phyloP scores from a whole-genome alignment of 2,888 invertebrate genomes.

The Nymphalis polychloros region DNA sequence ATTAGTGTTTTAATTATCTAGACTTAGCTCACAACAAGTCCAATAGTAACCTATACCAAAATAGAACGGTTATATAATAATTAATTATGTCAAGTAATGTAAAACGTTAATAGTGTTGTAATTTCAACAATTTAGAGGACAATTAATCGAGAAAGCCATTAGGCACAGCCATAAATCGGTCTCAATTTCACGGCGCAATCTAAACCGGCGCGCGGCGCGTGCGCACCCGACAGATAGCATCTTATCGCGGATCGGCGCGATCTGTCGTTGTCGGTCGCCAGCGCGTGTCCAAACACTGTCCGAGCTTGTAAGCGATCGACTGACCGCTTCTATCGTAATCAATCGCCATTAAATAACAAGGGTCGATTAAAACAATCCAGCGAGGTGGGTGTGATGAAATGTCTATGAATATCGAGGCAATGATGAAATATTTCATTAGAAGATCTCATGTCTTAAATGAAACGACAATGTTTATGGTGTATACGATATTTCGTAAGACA shows the following conservation, averaged over 20 bases:
- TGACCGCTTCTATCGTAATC: conserved; percentile 38
- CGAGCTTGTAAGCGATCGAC: conserved; percentile 41
- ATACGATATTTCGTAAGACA: conserved; percentile 24
- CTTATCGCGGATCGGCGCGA: conserved; percentile 66
- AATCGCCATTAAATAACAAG: conserved; percentile 35
- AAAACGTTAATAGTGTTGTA: conserved; percentile 39
- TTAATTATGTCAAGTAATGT: conserved; percentile 28
- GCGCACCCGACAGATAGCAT: conserved; percentile 62
- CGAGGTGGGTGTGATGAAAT: conserved; percentile 29
- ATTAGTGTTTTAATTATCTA: not conserved
- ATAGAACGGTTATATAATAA: conserved; percentile 21
- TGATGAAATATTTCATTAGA: conserved; percentile 4
- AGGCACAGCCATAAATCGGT: conserved; percentile 59
- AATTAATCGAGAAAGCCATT: conserved; percentile 59
- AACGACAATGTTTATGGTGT: conserved; percentile 5
- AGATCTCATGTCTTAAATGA: not conserved
- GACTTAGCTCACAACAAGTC: not conserved
- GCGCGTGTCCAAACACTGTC: conserved; percentile 70
- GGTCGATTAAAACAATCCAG: conserved; percentile 23
- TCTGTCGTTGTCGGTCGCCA: conserved; percentile 60
- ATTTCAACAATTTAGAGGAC: conserved; percentile 44
- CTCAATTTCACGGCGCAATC: conserved; percentile 63
- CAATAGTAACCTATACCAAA: not conserved
- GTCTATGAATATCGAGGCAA: conserved; percentile 12
- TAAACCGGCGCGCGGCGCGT: conserved; percentile 62